These are phyloP conservation scores for Perca fluviatilis DNA, from an alignment of 2,113 vertebrate genomes.

Conservation along the genomic window DNA sequence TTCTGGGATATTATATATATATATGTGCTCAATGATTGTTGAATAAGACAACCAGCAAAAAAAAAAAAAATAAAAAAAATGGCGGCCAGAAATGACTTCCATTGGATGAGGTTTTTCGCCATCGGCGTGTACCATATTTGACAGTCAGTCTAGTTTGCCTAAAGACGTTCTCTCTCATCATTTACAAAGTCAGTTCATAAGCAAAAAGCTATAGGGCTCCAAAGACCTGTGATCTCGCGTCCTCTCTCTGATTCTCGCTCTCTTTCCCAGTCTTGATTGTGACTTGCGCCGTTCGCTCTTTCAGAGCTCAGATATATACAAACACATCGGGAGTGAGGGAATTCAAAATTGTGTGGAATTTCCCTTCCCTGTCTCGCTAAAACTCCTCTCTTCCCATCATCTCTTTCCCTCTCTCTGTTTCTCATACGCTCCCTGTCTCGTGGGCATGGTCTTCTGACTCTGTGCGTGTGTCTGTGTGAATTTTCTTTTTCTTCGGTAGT, in stretches of 20 bases:
- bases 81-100: slow-evolving; percentile 71
- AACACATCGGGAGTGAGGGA: slow-evolving; percentile 73
- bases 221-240: slow-evolving; percentile 66
- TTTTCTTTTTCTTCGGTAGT: slow-evolving; percentile 2
- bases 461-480: slow-evolving; percentile 56
- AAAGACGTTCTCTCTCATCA: slow-evolving; percentile 53
- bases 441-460: slow-evolving; percentile 62
- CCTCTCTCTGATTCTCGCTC: slow-evolving; percentile 40
- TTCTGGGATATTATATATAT: slow-evolving; percentile 66
- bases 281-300: slow-evolving; percentile 82
- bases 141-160: slow-evolving; percentile 57
- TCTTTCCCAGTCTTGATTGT: slow-evolving; percentile 83
- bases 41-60: slow-evolving; percentile 71
- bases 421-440: slow-evolving; percentile 61
- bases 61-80: slow-evolving; percentile 57
- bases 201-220: slow-evolving; percentile 56
- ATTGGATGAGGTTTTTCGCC: slow-evolving; percentile 75
- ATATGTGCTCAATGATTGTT: slow-evolving; percentile 78
- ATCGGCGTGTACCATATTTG: slow-evolving; percentile 61
- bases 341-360: slow-evolving; percentile 66
- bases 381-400: slow-evolving; percentile 28
- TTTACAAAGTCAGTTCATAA: slow-evolving; percentile 70
- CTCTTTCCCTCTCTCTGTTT: slow-evolving; percentile 31
- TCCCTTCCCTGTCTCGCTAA: slow-evolving; percentile 73
- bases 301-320: slow-evolving; percentile 73